These are phyloP conservation scores for Catharus bicknelli DNA, from an alignment of 2,113 vertebrate genomes.

Conservation along the genomic window DNA sequence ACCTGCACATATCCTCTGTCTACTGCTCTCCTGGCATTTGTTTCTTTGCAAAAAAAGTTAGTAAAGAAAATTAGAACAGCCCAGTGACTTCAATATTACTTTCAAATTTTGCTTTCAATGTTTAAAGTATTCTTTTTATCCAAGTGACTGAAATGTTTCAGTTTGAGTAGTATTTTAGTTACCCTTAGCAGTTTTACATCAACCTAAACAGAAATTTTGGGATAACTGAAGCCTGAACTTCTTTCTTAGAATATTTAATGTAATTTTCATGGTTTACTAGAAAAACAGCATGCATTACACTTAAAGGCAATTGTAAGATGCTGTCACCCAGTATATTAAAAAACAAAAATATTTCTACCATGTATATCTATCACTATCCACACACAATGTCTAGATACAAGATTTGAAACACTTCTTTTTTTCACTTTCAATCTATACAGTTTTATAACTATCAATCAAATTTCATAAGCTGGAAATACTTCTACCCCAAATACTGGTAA, in stretches of 20 bases:
- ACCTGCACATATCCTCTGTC: constrained; percentile 86
- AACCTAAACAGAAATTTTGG: background rate
- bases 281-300: background rate
- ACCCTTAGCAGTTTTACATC: background rate
- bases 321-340: background rate
- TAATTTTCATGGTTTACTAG: background rate
- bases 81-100: background rate
- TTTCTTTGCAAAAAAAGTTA: constrained; percentile 79
- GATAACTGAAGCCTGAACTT: background rate
- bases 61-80: constrained; percentile 43
- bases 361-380: background rate
- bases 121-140: background rate
- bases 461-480: background rate
- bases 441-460: background rate
- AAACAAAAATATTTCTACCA: background rate
- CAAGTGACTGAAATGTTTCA: background rate
- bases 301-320: background rate
- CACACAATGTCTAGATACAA: background rate
- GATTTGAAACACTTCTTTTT: background rate
- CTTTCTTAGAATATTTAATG: background rate
- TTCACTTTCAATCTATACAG: background rate
- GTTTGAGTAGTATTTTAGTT: background rate
- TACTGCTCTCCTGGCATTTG: constrained; percentile 91
- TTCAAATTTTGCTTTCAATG: background rate
- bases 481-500: background rate